Conservation (phyloP, 2,888 invertebrate species). For the Dyspetes luteomarginatus region DNA sequence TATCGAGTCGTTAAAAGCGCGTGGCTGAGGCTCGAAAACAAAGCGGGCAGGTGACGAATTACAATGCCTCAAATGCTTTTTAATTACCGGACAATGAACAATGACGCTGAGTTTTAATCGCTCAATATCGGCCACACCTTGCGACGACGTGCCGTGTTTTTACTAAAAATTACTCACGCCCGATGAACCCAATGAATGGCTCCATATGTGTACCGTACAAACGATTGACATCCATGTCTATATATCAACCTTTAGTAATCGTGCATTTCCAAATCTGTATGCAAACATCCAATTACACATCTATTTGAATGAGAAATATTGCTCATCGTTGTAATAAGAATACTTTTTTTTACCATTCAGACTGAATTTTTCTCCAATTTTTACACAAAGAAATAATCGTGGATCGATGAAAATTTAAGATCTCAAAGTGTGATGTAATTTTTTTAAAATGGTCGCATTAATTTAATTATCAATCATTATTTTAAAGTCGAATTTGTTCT, state of each 20-base stretch:
- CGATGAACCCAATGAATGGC: constrained; percentile 70
- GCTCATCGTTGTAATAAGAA: not conserved
- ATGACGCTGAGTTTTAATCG: constrained; percentile 46
- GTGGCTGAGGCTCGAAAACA: constrained; percentile 73
- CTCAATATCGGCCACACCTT: constrained; percentile 78
- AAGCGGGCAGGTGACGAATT: constrained; percentile 79
- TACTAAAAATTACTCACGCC: constrained; percentile 72
- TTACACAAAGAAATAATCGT: no score
- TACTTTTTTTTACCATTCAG: not conserved
- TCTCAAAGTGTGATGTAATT: not conserved
- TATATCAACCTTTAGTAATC: not conserved
- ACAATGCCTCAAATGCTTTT: constrained; percentile 79
- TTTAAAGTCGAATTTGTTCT: not conserved
- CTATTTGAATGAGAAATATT: not conserved
- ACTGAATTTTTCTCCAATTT: not conserved
- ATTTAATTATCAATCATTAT: not conserved
- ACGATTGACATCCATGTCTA: no score
- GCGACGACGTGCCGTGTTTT: constrained; percentile 72
- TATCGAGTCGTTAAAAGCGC: constrained; percentile 79
- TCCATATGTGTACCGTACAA: constrained; percentile 26
- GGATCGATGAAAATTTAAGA: not conserved
- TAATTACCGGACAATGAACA: constrained; percentile 81
- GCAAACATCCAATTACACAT: constrained; percentile 60
- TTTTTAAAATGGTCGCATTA: no score
- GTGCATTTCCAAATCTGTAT: constrained; percentile 22